Evolutionary conservation across 2,797 vertebrate species (phyloP).

Genomic region (Chelon labrosus): DNA sequence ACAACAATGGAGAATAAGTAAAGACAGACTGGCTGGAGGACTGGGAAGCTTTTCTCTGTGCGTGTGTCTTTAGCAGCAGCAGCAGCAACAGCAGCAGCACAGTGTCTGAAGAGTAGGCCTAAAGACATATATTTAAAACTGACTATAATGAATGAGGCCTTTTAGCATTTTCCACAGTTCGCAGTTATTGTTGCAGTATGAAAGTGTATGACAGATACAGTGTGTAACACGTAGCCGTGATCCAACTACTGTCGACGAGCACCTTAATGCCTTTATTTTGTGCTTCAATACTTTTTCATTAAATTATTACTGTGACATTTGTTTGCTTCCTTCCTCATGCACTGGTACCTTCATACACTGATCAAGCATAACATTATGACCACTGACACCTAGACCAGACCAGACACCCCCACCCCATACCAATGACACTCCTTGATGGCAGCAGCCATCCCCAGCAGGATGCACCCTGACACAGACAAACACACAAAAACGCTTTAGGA

Average conservation of each 20-base stretch:
- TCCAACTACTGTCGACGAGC: neutral
- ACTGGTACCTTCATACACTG: too few species aligned
- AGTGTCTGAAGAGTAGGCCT: neutral
- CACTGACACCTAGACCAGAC: too few species aligned
- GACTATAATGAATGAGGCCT: neutral
- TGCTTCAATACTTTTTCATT: neutral
- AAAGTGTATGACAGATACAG: neutral
- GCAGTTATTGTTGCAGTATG: too few species aligned
- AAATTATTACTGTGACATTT: neutral
- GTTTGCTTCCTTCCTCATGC: too few species aligned
- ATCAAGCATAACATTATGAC: too few species aligned
- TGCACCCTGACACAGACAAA: too few species aligned
- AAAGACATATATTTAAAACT: conserved; percentile 12
- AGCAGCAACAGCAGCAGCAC: neutral
- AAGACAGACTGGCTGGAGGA: conserved; percentile 33
- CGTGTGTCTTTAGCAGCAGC: conserved; percentile 7
- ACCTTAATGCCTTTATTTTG: neutral
- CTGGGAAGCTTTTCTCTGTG: neutral
- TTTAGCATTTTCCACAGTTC: neutral
- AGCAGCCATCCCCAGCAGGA: too few species aligned
- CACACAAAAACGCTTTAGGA: too few species aligned
- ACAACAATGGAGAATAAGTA: conserved; percentile 45
- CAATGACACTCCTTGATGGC: too few species aligned
- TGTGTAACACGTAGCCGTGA: neutral
- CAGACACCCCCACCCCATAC: too few species aligned